Evolutionary conservation across 2,113 vertebrate genomes (phyloP), one percentile per base, ranked within the genome.

Genomic region (Melanerpes formicivorus): DNA sequence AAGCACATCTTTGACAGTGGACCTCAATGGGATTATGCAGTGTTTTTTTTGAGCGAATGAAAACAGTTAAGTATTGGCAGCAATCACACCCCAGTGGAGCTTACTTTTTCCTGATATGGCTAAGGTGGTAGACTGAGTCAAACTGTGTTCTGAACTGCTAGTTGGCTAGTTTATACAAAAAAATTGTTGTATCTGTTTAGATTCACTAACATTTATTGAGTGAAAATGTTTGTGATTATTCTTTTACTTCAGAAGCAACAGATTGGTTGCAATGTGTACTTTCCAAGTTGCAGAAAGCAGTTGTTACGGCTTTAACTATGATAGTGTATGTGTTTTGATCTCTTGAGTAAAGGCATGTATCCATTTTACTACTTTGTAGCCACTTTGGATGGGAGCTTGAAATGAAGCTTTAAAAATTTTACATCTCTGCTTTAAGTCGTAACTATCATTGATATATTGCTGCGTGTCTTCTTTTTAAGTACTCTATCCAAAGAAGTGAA

Each of bases 401-500:
- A 70, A 71, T 7, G 3, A 84, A 21, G 22, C 64, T 71, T 69
- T 67, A 22, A 48, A 90, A 85, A 19, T 71, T 69, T 37, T 82
- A 13, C 5, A 1, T 74, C 6, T 76, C 9, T 72, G 3, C 23
- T 66, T 50, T 74, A 72, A 62, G 16, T 48, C 2, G 14, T 46
- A 77, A 42, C 26, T 46, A 22, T 81, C 70, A n/a, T 23, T 93
- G 72, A 87, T 63, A 1, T 1, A 27, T 59, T 74, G 18, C 30
- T 91, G 34, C 12, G 1, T 79, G 12, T 84, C 40, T 93, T 93
- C 5, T 93, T 90, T 95, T 79, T 6, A 90, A 99, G 99, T 98
- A 98, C 91, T 97, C 98, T 82, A 97, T 98, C 89, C 99, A 99
- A 96, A 98, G 99, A 97, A 98, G 97, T 65, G 97, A 97, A 30